Evolutionary conservation across 92 coral and sea anemone genomes (phyloP), one percentile per base, ranked within the genome.

Genomic region (Metridium senile): DNA sequence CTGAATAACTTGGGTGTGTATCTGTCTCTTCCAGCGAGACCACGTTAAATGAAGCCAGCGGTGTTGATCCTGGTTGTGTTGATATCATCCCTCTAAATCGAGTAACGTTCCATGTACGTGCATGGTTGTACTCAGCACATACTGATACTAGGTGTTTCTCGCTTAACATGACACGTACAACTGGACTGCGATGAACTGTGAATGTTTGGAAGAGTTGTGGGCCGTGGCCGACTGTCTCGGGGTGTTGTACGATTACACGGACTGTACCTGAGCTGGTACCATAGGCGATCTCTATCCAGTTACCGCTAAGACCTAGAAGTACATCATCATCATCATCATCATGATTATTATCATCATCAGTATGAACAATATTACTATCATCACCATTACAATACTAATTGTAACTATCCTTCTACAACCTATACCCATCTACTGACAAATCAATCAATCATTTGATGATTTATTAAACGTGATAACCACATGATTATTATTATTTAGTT

Each of bases 31-130:
- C 99, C 59, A 96, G 88, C 20, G 97, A 89, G 47, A 96, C 99
- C 18, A 96, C 99, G 46, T 96, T 96, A 66, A 92, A 96, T n/a
- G 99, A 96, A 2, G 97, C 93, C 61, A 96, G 92, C 33, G 99
- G 99, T 18, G 99, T 96, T 34, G 99, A 96, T 30, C 99, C 99
- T 2, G 99, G 99, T 71, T 96, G 99, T 20, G 99, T 96, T 34
- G 99, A 96, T 35, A 96, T 89, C 99, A 96, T 96, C 58, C 99
- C 99, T 18, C 99, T 92, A 82, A 96, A 96, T 34, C 99, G 88
- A 30, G 99, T 96, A 76, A 96, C 99, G 72, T 96, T 96, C 99
- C 99, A 96, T 33, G 99, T 89, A 33, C 99, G 97, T 62, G 85
- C 99, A 66, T 96, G 99, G 74, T 96, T 96, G 68, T 92, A 92